These are phyloP conservation scores for Petrocephalus microphthalmus DNA, from an alignment of 2,113 vertebrate species.

Conservation along the genomic window DNA sequence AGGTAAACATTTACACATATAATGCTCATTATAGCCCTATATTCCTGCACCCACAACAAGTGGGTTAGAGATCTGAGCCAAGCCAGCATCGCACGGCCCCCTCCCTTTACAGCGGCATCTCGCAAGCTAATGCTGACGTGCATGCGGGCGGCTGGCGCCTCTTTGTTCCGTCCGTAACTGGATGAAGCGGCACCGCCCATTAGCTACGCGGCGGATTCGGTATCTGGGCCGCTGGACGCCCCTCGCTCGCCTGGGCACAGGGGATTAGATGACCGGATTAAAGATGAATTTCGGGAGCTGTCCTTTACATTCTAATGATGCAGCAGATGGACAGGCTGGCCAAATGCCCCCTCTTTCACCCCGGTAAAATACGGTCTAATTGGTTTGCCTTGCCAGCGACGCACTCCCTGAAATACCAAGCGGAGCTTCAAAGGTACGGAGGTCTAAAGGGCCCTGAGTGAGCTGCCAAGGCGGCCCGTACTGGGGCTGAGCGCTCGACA, in stretches of 20 bases:
- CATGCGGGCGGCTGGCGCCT: constrained; percentile 40
- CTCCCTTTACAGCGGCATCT: background rate
- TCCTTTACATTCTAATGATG: constrained; percentile 35
- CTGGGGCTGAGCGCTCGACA: background rate
- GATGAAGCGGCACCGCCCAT: constrained; percentile 41
- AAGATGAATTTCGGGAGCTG: constrained; percentile 42
- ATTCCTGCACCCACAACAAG: too few relatives aligned
- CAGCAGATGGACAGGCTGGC: background rate
- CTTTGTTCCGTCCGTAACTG: constrained; percentile 40
- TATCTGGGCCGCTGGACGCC: constrained; percentile 40
- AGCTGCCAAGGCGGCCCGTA: background rate
- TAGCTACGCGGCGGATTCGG: constrained; percentile 52
- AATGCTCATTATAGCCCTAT: background rate
- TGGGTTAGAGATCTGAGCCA: background rate
- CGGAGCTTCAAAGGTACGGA: background rate
- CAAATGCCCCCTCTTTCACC: constrained; percentile 3
- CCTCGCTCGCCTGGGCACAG: constrained; percentile 40
- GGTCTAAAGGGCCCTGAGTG: background rate
- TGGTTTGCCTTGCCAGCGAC: background rate
- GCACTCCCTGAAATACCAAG: background rate
- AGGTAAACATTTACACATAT: background rate
- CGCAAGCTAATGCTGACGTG: constrained; percentile 19
- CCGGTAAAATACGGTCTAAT: background rate
- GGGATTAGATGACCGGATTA: constrained; percentile 54
- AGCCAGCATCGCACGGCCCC: background rate